Evolutionary conservation across 2,888 invertebrate species (phyloP), one percentile per base, ranked within the genome.

Genomic region (Sipha maydis): DNA sequence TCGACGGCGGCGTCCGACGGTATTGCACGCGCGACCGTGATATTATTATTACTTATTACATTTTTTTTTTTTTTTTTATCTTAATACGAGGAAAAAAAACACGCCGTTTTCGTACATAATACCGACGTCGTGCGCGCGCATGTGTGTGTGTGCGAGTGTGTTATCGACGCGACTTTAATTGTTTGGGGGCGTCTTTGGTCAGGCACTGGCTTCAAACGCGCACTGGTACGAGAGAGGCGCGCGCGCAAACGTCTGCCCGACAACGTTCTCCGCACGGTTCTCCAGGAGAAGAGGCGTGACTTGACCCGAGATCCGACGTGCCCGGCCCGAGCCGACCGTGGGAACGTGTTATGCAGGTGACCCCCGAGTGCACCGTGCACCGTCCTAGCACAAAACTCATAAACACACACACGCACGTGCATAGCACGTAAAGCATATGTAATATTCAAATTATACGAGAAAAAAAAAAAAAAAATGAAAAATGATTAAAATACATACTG

Each of bases 111-210:
- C 61, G 54, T 76, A 21, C 2, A 25, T 75, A 31, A 31, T 25
- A 3, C 41, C 1, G 38, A n/a, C 79, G 56, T 31, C 56, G 48
- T 48, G 54, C 17, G 48, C 71, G 54, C 17, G 25, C 14, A n/a
- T 77, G 4, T 41, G 38, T 41, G 38, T 41, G 38, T 41, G 38
- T 41, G 41, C 0, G 3, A 7, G 28, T 61, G 21, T 34, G 28
- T 61, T 61, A 56, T 79, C 21, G 61, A 28, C 17, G 61, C 67
- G 85, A 77, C 48, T 82, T 80, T 82, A 88, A 88, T 88, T 41
- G 88, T 88, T 88, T 80, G 80, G 80, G 88, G 88, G 88, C 88
- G 88, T 88, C 41, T 88, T 79, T 38, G 79, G 80, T 88, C 88
- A 73, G 88, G 80, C 73, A 67, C 80, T 71, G 48, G 71, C 73